A percentile compares a stretch with the other conserved stretches of the same genome.
These are phyloP conservation scores for Escarpia spicata DNA, from an alignment of 2,888 invertebrate species.

Conservation along the genomic window DNA sequence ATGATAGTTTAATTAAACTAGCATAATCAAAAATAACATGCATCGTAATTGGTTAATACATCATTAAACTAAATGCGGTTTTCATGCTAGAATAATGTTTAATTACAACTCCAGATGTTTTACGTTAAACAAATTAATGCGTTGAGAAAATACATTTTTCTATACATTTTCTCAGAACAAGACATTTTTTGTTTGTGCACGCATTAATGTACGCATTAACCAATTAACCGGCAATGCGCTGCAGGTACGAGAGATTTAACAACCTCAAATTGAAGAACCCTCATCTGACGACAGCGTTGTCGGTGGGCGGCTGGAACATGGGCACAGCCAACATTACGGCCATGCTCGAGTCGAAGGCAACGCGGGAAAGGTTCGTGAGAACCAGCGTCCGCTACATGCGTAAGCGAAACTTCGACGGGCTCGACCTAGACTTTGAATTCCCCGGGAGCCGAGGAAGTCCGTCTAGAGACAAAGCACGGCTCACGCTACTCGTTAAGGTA, in stretches of 20 bases:
- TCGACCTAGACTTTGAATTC: constrained; percentile 14
- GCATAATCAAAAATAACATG: not conserved
- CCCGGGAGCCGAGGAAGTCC: constrained; percentile 8
- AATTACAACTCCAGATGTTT: not conserved
- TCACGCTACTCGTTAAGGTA: constrained; percentile 18
- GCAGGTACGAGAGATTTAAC: constrained; percentile 17
- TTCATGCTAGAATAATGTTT: not conserved
- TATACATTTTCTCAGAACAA: no score
- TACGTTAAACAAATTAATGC: not conserved
- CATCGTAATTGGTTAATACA: not conserved
- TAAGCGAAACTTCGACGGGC: constrained; percentile 24
- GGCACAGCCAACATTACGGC: constrained; percentile 17
- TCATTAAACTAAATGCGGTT: not conserved
- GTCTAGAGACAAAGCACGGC: not conserved
- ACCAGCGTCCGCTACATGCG: not conserved
- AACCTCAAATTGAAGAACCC: constrained; percentile 20
- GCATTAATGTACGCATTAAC: not conserved
- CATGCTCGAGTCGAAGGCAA: not conserved
- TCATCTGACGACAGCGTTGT: not conserved
- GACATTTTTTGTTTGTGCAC: no score
- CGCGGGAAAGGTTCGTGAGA: not conserved
- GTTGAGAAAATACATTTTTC: no score
- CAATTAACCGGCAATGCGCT: not conserved
- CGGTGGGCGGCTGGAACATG: constrained; percentile 21
- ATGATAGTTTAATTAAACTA: not conserved